Evolutionary conservation across 1,140 invertebrate genomes (phyloP).

Genomic region (Phocides pigmalion): DNA sequence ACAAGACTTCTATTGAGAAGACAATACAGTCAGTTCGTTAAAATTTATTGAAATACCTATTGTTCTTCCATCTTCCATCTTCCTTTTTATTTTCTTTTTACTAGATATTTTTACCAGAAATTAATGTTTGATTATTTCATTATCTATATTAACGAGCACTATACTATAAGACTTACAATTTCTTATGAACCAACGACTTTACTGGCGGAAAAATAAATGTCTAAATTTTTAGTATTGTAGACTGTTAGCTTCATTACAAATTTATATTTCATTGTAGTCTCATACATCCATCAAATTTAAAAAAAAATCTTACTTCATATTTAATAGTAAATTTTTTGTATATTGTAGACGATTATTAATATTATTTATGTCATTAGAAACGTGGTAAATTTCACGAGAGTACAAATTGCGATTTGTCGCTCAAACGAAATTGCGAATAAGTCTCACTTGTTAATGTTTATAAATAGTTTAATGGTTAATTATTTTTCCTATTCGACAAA

Average conservation of each 20-base stretch:
- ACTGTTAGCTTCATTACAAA: too few relatives aligned
- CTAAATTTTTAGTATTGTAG: too few relatives aligned
- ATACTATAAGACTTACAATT: background rate
- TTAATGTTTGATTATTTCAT: background rate
- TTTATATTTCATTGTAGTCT: background rate
- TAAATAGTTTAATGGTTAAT: constrained; percentile 14
- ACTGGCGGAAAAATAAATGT: background rate
- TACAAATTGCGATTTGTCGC: constrained; percentile 17
- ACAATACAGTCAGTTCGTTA: background rate
- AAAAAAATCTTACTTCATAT: background rate
- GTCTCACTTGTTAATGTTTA: constrained; percentile 24
- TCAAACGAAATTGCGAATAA: constrained; percentile 16
- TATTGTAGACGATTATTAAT: background rate
- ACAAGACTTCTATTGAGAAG: too few relatives aligned
- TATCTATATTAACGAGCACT: background rate
- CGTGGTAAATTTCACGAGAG: constrained; percentile 4
- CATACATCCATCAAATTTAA: background rate
- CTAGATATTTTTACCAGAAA: background rate
- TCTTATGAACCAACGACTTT: background rate
- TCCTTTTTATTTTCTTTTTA: background rate
- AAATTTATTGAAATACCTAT: too few relatives aligned
- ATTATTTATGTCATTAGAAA: background rate
- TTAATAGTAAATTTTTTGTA: background rate
- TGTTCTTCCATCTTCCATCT: constrained; percentile 1
- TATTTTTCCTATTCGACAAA: constrained; percentile 16